Conservation (phyloP, 2,888 invertebrate species). For the Nephrotoma flavescens region DNA sequence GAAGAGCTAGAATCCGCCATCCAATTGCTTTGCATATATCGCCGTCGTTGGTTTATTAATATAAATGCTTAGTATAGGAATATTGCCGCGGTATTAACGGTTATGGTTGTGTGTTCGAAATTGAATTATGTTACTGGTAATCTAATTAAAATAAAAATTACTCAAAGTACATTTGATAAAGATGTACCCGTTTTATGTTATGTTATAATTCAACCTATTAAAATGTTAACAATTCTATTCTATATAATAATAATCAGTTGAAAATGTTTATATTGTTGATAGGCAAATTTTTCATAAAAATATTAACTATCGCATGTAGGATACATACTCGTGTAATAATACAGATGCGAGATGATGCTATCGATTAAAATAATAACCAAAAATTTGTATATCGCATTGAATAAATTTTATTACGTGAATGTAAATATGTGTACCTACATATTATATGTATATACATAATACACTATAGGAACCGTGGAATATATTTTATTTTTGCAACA, state of each 20-base stretch:
- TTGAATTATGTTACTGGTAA: too few relatives aligned
- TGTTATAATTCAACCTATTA: neutral
- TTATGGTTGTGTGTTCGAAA: too few relatives aligned
- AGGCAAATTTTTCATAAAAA: neutral
- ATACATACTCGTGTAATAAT: neutral
- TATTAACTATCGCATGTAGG: neutral
- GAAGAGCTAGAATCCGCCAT: too few relatives aligned
- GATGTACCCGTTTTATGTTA: neutral
- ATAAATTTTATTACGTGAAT: neutral
- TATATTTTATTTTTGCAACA: neutral
- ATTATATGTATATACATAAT: too few relatives aligned
- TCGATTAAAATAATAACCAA: neutral
- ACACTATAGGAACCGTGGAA: neutral
- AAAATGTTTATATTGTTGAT: neutral
- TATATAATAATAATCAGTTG: neutral
- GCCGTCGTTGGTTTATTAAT: too few relatives aligned
- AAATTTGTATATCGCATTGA: neutral
- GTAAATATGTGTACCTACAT: neutral
- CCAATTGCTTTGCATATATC: too few relatives aligned
- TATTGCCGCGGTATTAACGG: too few relatives aligned
- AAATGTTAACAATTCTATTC: neutral
- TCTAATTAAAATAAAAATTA: too few relatives aligned
- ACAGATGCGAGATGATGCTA: neutral
- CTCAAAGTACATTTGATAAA: too few relatives aligned
- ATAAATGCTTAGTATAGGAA: too few relatives aligned